A percentile compares a stretch with the other conserved stretches of the same genome.
phyloP scores from a whole-genome alignment of 2,888 invertebrate genomes.

The Baronia brevicornis region DNA sequence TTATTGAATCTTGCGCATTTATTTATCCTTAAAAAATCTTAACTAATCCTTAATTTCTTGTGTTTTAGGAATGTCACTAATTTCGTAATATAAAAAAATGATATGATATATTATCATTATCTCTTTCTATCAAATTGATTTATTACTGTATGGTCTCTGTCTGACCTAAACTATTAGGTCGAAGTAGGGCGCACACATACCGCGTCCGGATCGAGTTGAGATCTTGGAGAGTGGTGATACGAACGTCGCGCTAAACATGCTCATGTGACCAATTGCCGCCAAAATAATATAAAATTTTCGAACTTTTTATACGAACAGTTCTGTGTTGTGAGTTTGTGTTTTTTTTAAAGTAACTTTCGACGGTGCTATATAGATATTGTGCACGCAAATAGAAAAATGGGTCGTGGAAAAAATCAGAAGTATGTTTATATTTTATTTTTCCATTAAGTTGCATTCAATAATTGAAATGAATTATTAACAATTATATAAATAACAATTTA shows the following conservation, averaged over 20 bases:
- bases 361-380: conserved; percentile 40
- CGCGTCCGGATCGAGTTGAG: conserved; percentile 59
- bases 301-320: conserved; percentile 24
- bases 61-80: too few species aligned
- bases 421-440: conserved; percentile 29
- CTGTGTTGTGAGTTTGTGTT: conserved; percentile 13
- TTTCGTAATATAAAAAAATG: too few species aligned
- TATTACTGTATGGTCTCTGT: conserved; percentile 45
- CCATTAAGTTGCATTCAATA: too few species aligned
- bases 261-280: conserved; percentile 66
- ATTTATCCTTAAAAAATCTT: neutral
- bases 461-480: conserved; percentile 4
- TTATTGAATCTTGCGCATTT: conserved; percentile 10
- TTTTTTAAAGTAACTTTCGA: conserved; percentile 35
- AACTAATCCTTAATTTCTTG: neutral
- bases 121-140: conserved; percentile 31
- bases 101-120: conserved; percentile 21
- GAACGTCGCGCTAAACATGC: conserved; percentile 64
- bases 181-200: conserved; percentile 67
- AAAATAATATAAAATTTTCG: conserved; percentile 43
- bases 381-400: conserved; percentile 41
- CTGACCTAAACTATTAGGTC: conserved; percentile 50
- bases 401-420: conserved; percentile 54
- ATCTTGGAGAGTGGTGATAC: conserved; percentile 68
- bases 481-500: conserved; percentile 5